Conservation (phyloP, 1,140 invertebrate species). For the Lasaia peninsularis region DNA sequence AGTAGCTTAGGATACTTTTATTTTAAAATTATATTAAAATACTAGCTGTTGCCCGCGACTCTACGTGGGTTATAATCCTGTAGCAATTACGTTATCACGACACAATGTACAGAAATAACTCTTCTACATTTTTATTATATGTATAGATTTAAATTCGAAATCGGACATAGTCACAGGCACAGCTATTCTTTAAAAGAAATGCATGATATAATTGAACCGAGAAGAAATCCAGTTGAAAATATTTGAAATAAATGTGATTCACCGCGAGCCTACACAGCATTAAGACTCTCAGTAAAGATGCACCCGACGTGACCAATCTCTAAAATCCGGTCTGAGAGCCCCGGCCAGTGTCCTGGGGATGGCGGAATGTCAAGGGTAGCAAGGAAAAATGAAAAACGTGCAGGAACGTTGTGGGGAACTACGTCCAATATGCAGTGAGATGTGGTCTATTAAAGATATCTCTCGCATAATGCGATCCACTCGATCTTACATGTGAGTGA, state of each 20-base stretch:
- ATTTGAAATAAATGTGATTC: slow-evolving; percentile 9
- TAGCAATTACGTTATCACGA: no score
- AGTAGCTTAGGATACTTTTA: no score
- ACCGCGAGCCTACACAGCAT: slow-evolving; percentile 5
- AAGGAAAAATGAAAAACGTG: slow-evolving; percentile 30
- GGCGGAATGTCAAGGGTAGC: slow-evolving; percentile 25
- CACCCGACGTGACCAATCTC: slow-evolving; percentile 14
- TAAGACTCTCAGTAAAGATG: slow-evolving; percentile 25
- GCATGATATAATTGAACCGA: not conserved
- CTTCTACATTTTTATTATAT: no score
- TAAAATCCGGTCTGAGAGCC: slow-evolving; percentile 12
- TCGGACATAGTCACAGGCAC: no score
- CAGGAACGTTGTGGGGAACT: not conserved
- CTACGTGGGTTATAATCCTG: no score
- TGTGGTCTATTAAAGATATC: not conserved
- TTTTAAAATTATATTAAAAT: no score
- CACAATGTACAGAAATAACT: no score
- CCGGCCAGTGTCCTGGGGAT: slow-evolving; percentile 25
- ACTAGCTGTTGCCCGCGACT: no score
- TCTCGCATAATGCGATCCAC: no score
- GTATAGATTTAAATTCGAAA: no score
- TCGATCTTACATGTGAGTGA: no score
- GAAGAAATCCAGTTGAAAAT: not conserved
- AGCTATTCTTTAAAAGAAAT: no score
- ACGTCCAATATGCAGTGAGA: slow-evolving; percentile 15